Percentiles rank a stretch among this genome's conserved stretches.
These are phyloP conservation scores for Aselliscus stoliczkanus DNA, from an alignment of 2,797 vertebrate genomes.

Conservation along the genomic window DNA sequence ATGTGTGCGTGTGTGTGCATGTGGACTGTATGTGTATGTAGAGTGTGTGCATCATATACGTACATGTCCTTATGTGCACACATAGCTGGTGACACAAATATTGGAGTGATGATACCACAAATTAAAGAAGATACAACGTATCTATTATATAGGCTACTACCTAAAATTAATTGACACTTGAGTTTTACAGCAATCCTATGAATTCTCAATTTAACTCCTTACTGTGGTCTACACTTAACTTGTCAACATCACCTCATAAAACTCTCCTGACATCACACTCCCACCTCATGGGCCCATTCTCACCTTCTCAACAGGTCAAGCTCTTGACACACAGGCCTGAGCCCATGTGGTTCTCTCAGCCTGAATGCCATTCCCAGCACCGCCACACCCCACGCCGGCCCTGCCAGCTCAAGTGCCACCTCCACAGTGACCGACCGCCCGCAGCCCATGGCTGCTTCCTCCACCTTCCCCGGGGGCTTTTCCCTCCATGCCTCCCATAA, in stretches of 20 bases:
- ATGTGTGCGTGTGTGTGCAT: not conserved
- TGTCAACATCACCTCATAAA: too few relatives aligned
- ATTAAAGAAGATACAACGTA: not conserved
- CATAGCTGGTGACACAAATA: not conserved
- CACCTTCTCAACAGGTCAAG: not conserved
- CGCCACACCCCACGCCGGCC: rapidly evolving
- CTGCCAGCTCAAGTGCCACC: too few relatives aligned
- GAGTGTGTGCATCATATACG: too few relatives aligned
- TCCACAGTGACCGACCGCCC: rapidly evolving
- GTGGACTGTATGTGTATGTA: not conserved
- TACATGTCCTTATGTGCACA: too few relatives aligned
- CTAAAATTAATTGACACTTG: too few relatives aligned
- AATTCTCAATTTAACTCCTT: rapidly evolving
- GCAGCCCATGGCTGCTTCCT: rapidly evolving
- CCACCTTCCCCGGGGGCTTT: not conserved
- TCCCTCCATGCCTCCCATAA: rapidly evolving
- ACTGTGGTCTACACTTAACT: not conserved
- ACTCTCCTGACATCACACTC: not conserved
- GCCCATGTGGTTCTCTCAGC: rapidly evolving
- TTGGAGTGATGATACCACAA: not conserved
- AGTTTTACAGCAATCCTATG: not conserved
- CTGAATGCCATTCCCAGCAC: too few relatives aligned
- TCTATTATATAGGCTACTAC: too few relatives aligned
- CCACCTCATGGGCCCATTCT: rapidly evolving
- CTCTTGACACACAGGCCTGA: rapidly evolving